Evolutionary conservation across 1,140 invertebrate species (phyloP), one percentile per base, ranked within the genome.

Genomic region (Mycetomoellerius zeteki): DNA sequence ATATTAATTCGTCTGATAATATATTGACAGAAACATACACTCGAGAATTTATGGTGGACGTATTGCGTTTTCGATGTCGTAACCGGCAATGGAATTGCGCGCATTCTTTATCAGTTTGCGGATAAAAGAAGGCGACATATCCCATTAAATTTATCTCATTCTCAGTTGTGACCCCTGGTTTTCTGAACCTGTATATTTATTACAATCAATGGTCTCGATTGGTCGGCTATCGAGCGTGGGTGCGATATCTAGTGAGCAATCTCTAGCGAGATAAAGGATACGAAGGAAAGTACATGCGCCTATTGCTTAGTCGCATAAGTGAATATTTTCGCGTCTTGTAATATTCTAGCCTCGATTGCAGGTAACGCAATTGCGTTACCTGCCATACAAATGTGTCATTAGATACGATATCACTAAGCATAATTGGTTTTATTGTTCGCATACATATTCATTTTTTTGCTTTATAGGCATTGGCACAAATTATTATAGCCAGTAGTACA

Each of bases 111-210:
- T 50, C n/a, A 50, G 30, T 47, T n/a, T 14, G 21, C 27, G 65
- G 67, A 47, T 33, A 87, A 80, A 88, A 56, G 43, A 73, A 12
- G 2, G 10, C 62, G 71, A 86, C 50, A 84, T 88, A 81, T 81
- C 33, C 71, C 19, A 73, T 60, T 71, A 77, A 77, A 90, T 90
- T 90, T 90, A 90, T 88, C 37, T 64, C 43, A 54, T 85, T 77
- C 71, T 21, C 21, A 6, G 7, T 33, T 27, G 27, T 77, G 81
- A 90, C 71, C 89, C 50, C 58, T 78, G 64, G 4, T n/a, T 72
- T 60, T 19, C 73, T 43, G 19, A 64, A 80, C 76, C 54, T 65
- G 52, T 62, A 50, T 72, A 88, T 88, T 88, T 77, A 90, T 90
- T 81, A 82, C 86, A 77, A 90, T 90, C 81, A 47, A n/a, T 65